Evolutionary conservation across 2,113 vertebrate genomes (phyloP), one percentile per base, ranked within the genome.

Genomic region (Grus americana): DNA sequence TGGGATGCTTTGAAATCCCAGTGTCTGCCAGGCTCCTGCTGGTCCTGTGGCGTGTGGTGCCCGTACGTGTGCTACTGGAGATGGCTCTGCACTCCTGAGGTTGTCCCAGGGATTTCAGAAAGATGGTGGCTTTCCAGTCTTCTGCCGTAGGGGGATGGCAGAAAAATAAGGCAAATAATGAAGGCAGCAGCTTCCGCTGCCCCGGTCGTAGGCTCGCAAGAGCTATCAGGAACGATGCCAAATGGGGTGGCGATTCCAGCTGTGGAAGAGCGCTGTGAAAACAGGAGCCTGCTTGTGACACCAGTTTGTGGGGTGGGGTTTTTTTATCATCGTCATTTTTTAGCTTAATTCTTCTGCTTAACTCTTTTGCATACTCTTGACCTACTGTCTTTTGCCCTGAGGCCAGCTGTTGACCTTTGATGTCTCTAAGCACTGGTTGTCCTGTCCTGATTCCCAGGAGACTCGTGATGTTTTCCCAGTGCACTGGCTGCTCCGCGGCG

Each of bases 401-500:
- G 63, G 24, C 52, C 67, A 63, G 44, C 54, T 63, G 67, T 67
- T 93, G 73, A 65, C 49, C 22, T 67, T 58, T 11, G 2, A 3
- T 21, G 42, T 63, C 38, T 79, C 72, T 40, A 24, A 90, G 81
- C 54, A 36, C 70, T 42, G 42, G 7, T 40, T 57, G 88, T 90
- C 87, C 90, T 38, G 17, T 55, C 54, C 21, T 6, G 17, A 6
- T 80, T 75, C 86, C 74, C 78, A 10, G 59, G 63, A n/a, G 70
- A 16, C 59, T 36, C 1, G 0, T 10, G 44, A 29, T 55, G 36
- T 75, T 75, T 90, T 66, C 72, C 66, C 44, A 38, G 54, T 34
- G 24, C 34, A 5, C 29, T 52, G 38, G 11, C 47, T 71, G 49
- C 63, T 88, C 55, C 0, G 0, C 1, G 1, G 15, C 1, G 0